Evolutionary conservation across 2,888 invertebrate species (phyloP).

Genomic region (Drosophila leonis): DNA sequence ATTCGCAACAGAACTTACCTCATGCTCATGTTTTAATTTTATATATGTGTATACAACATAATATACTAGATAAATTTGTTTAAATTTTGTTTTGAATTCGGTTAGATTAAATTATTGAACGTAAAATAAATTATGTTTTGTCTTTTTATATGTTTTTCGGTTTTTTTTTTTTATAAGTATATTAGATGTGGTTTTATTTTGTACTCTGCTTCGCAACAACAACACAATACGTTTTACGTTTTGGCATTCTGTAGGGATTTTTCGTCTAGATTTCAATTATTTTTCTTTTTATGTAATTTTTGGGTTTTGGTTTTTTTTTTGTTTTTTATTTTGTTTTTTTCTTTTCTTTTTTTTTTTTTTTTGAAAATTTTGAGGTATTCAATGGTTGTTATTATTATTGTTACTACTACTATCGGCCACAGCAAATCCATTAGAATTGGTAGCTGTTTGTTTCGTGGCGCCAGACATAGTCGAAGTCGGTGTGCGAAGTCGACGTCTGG

Average conservation of each 20-base stretch:
- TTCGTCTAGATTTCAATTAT: slow-evolving; percentile 9
- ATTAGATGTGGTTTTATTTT: slow-evolving; percentile 36
- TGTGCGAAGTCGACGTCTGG: slow-evolving; percentile 81
- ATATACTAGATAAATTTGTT: slow-evolving; percentile 53
- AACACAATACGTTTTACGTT: slow-evolving; percentile 37
- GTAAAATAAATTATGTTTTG: slow-evolving; percentile 71
- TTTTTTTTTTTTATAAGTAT: slow-evolving; percentile 23
- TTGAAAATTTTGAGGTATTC: slow-evolving; percentile 54
- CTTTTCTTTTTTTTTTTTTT: slow-evolving; percentile 30
- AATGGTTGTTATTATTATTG: slow-evolving; percentile 62
- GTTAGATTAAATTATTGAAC: slow-evolving; percentile 71
- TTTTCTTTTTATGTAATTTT: slow-evolving; percentile 33
- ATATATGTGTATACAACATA: slow-evolving; percentile 57
- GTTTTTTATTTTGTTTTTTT: not conserved
- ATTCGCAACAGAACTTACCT: slow-evolving; percentile 84
- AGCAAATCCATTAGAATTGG: slow-evolving; percentile 80
- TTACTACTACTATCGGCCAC: slow-evolving; percentile 83
- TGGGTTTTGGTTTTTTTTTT: slow-evolving; percentile 12
- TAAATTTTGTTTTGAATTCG: slow-evolving; percentile 59
- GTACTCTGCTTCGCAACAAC: slow-evolving; percentile 53
- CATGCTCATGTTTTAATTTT: slow-evolving; percentile 73
- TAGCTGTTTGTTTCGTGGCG: slow-evolving; percentile 69
- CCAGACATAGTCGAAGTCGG: slow-evolving; percentile 68
- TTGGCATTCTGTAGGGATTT: slow-evolving; percentile 33
- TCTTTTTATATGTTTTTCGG: slow-evolving; percentile 48